Evolutionary conservation across 2,113 vertebrate genomes (phyloP).

Genomic region (Sylvietta virens): DNA sequence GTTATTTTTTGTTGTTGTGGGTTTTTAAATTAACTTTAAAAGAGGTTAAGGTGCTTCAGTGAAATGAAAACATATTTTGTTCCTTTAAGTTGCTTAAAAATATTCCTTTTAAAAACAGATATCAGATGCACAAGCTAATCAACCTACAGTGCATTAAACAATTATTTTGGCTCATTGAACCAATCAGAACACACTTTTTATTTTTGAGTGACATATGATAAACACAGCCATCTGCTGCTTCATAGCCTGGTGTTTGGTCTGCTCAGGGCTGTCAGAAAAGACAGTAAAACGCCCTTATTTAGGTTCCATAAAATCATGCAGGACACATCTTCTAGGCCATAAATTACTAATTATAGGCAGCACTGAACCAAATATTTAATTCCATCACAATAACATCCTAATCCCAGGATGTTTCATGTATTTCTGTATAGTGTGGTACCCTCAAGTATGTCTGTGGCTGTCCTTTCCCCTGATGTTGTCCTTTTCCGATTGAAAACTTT

Average conservation of each 20-base stretch:
- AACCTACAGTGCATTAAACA: constrained; percentile 68
- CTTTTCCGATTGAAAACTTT: not conserved
- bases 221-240: constrained; percentile 69
- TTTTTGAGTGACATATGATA: constrained; percentile 66
- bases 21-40: not conserved
- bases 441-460: not conserved
- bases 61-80: not conserved
- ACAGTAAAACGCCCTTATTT: constrained; percentile 44
- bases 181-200: constrained; percentile 61
- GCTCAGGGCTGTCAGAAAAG: constrained; percentile 13
- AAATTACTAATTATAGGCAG: constrained; percentile 51
- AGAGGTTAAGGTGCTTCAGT: not conserved
- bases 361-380: constrained; percentile 45
- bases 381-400: not conserved
- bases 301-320: constrained; percentile 9
- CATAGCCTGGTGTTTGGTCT: constrained; percentile 45
- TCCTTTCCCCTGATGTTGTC: not conserved
- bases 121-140: constrained; percentile 62
- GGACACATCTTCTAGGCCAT: constrained; percentile 47
- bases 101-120: constrained; percentile 38
- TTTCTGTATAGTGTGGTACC: not conserved
- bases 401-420: constrained; percentile 26
- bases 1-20: not conserved
- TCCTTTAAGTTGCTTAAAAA: constrained; percentile 31
- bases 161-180: constrained; percentile 70